Base-by-base conservation (phyloP, 2,113 vertebrate genomes). In the Tupaia tana region DNA sequence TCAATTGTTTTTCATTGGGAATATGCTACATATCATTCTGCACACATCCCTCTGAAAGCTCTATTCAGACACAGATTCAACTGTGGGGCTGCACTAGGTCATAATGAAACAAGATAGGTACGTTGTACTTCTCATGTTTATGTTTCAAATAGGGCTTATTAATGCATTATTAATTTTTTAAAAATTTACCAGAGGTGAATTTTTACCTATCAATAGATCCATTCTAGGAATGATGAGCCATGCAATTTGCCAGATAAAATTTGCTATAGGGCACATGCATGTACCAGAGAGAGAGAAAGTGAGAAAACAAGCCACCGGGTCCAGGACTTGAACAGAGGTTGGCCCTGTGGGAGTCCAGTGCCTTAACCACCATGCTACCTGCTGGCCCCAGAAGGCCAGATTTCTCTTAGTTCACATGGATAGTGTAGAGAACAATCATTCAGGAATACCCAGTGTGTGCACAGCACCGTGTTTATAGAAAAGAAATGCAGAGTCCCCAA, bases 351-450 rank as follows among this genome's bases (percentile, higher is more conserved):
- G n/a, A n/a, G n/a, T n/a, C n/a, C n/a, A n/a, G n/a, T n/a, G n/a
- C n/a, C n/a, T n/a, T n/a, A n/a, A n/a, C n/a, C n/a, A n/a, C n/a
- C n/a, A n/a, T n/a, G n/a, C n/a, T n/a, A n/a, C n/a, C n/a, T n/a
- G n/a, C n/a, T n/a, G n/a, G n/a, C n/a, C n/a, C n/a, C n/a, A n/a
- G 91, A 94, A 85, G 77, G 56, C 67, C 0, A 3, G 29, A 25
- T 90, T 96, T 93, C 90, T 95, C 71, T 92, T 92, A 34, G 86
- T 90, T 77, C 69, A 29, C 63, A 70, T 86, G n/a, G n/a, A n/a
- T n/a, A n/a, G n/a, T n/a, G n/a, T n/a, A n/a, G n/a, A n/a, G n/a
- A n/a, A n/a, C n/a, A 84, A 10, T 86, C 31, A 58, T 71, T 89
- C 29, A 16, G 29, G 15, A 77, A 12, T 71, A n/a, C 27, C 84